Evolutionary conservation across 2,113 vertebrate species (phyloP).

Genomic region (Corythaixoides concolor): DNA sequence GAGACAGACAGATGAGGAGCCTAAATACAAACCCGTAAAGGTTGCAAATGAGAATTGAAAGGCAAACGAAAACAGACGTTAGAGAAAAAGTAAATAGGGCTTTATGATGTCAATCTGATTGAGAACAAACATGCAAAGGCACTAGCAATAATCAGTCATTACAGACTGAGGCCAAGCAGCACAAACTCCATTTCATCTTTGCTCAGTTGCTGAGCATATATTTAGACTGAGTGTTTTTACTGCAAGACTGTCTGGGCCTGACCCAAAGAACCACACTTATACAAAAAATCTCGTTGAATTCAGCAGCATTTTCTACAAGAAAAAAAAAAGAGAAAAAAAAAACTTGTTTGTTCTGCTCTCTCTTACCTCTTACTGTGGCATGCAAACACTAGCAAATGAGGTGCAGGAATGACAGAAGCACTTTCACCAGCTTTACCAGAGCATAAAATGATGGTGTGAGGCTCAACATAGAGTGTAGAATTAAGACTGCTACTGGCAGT

Average conservation of each 20-base stretch:
- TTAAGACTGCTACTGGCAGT: neutral
- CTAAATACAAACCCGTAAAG: neutral
- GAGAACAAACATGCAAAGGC: slow-evolving; percentile 43
- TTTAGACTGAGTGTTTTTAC: slow-evolving; percentile 10
- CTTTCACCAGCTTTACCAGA: neutral
- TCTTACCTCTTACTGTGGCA: neutral
- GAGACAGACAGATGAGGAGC: slow-evolving; percentile 1
- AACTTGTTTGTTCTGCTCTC: neutral
- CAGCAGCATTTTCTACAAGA: neutral
- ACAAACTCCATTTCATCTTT: slow-evolving; percentile 44
- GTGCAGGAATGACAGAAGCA: neutral
- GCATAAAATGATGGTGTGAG: neutral
- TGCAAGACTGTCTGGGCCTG: neutral
- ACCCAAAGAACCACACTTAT: neutral
- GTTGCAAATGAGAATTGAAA: slow-evolving; percentile 43
- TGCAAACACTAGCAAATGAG: neutral
- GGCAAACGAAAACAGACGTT: slow-evolving; percentile 44
- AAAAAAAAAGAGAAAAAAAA: neutral
- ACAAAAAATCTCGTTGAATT: slow-evolving; percentile 1
- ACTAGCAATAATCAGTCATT: slow-evolving; percentile 28
- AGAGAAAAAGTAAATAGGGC: slow-evolving; percentile 48
- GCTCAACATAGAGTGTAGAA: neutral
- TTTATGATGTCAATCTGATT: slow-evolving; percentile 43
- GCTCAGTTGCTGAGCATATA: slow-evolving; percentile 13
- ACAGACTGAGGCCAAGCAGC: slow-evolving; percentile 16